A percentile compares a stretch with the other conserved stretches of the same genome.
Conservation (phyloP, 2,113 vertebrate species). For the Amazona vittata region DNA sequence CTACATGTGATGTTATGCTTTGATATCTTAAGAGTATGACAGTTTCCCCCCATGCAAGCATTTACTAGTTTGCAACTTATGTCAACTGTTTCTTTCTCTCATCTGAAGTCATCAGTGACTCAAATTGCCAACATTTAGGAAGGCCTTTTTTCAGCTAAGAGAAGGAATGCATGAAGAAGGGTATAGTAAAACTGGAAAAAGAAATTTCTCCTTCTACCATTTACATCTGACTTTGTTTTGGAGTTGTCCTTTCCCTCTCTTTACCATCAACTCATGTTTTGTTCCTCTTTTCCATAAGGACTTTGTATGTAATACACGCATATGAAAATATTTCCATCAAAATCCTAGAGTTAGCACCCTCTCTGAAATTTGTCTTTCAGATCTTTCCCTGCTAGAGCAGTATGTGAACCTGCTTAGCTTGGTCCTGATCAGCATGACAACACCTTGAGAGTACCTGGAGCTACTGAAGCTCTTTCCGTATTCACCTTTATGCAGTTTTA, state of each 20-base stretch:
- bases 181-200: neutral
- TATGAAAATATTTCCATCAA: neutral
- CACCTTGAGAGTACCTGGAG: neutral
- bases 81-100: neutral
- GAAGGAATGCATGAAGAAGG: neutral
- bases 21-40: neutral
- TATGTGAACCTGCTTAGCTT: neutral
- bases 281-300: neutral
- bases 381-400: neutral
- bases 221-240: neutral
- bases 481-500: neutral
- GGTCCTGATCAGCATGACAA: neutral
- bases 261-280: neutral
- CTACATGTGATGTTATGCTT: neutral
- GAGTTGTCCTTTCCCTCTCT: neutral
- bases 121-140: neutral
- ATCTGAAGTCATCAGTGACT: neutral
- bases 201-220: neutral
- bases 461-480: neutral
- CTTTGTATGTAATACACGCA: accelerated
- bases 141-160: neutral
- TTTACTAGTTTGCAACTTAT: neutral
- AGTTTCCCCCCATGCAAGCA: neutral
- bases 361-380: neutral
- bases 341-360: neutral